Evolutionary conservation across 2,797 vertebrate genomes (phyloP).

Genomic region (Cetoscarus ocellatus): DNA sequence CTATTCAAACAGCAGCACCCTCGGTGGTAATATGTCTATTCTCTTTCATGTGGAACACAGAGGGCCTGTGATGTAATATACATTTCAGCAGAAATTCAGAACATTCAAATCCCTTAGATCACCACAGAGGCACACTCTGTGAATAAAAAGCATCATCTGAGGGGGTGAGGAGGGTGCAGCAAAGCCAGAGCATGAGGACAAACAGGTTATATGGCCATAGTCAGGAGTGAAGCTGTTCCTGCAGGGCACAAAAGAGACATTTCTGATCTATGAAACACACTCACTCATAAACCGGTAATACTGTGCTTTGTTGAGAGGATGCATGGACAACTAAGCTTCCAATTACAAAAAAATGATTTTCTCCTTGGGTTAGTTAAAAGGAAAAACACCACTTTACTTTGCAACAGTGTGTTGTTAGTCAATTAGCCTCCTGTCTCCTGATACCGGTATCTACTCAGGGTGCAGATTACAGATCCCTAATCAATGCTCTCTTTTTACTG

Average conservation of each 20-base stretch:
- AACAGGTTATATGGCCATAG: slow-evolving; percentile 46
- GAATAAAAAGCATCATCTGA: slow-evolving; percentile 13
- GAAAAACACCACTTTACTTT: background rate
- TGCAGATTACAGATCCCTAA: background rate
- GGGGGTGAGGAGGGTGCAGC: slow-evolving; percentile 3
- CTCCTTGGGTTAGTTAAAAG: background rate
- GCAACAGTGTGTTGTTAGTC: background rate
- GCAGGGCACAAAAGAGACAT: background rate
- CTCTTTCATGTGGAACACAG: slow-evolving; percentile 10
- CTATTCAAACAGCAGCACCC: background rate
- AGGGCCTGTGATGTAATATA: background rate
- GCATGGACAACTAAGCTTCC: background rate
- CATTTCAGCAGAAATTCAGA: slow-evolving; percentile 7
- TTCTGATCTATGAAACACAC: background rate
- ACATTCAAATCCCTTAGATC: slow-evolving; percentile 7
- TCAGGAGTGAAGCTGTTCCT: background rate
- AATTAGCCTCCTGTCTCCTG: background rate
- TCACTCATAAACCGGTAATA: background rate
- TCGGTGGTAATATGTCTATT: background rate
- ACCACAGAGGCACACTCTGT: background rate
- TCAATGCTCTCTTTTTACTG: background rate
- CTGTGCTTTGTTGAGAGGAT: background rate
- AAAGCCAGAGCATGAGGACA: slow-evolving; percentile 9
- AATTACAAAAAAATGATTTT: too few relatives aligned
- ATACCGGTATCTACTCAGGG: background rate